phyloP scores from a whole-genome alignment of 2,888 invertebrate genomes.

The Caprella mutica region DNA sequence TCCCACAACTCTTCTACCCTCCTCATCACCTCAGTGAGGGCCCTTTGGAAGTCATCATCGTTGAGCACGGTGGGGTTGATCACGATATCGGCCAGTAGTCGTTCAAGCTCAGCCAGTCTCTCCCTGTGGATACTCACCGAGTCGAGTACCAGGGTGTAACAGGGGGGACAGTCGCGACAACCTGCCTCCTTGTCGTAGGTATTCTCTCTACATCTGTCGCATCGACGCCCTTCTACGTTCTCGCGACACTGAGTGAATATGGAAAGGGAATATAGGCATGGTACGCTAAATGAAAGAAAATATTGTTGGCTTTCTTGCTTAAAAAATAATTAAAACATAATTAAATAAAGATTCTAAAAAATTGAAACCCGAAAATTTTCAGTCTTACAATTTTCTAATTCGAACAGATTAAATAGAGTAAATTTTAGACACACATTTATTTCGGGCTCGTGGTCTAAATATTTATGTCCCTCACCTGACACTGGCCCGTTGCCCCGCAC shows the following conservation, averaged over 20 bases:
- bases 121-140: conserved; percentile 64
- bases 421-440: no score
- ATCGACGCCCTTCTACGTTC: conserved; percentile 83
- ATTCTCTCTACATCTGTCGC: conserved; percentile 94
- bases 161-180: conserved; percentile 77
- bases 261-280: no score
- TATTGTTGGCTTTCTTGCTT: no score
- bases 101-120: conserved; percentile 61
- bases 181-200: conserved; percentile 82
- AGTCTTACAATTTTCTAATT: no score
- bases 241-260: conserved; percentile 47
- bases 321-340: no score
- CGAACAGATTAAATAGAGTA: no score
- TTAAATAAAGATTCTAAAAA: no score
- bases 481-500: conserved; percentile 77
- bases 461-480: conserved; percentile 50
- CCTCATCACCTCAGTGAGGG: conserved; percentile 61
- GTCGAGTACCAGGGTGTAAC: conserved; percentile 86
- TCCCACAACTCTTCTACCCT: conserved; percentile 62
- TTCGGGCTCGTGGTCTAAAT: no score
- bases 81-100: conserved; percentile 72
- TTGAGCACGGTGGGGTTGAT: conserved; percentile 82
- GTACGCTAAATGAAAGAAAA: no score
- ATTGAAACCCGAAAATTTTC: no score
- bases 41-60: conserved; percentile 77